Evolutionary conservation across 2,113 vertebrate species (phyloP), one percentile per base, ranked within the genome.

Genomic region (Raja brachyura): DNA sequence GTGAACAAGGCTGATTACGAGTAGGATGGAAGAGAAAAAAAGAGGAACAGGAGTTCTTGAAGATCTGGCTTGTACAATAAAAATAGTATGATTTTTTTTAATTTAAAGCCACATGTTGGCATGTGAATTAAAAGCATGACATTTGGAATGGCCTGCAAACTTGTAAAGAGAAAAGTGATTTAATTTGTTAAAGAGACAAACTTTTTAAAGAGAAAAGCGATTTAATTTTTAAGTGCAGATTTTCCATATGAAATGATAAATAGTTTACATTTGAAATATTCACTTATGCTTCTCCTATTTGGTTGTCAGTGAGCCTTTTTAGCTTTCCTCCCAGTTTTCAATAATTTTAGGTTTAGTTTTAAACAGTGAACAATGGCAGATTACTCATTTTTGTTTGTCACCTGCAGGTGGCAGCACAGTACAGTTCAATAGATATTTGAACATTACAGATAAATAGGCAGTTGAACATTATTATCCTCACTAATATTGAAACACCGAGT

Each of bases 381-480:
- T 86, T 54, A 48, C 39, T 88, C 5, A 88, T 63, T 31, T 14
- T 66, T 63, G 59, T 88, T 88, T 63, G n/a, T 7, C 5, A 16
- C 83, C 83, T 88, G 83, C 59, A 88, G 83, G 83, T 86, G 83
- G 83, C 83, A 86, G 83, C 56, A 86, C 83, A n/a, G 6, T 63
- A 63, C 83, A 31, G 28, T 31, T 31, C 20, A 61, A 61, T 86
- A 63, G 83, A 73, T 0, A 73, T 73, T 73, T 73, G 70, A 73
- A 73, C 70, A 73, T 20, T 5, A 20, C 70, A 22, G 70, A 20
- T 16, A 20, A 20, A 22, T 20, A 33, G 59, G 28, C 59, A 66
- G 63, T 88, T 88, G 28, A 88, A 63, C n/a, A 8, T 61, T 88
- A n/a, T 18, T 88, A 25, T 63, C 59, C 14, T n/a, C 59, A 88